A percentile compares a stretch with the other conserved stretches of the same genome.
phyloP scores from a whole-genome alignment of 1,140 invertebrate genomes.

The Condylostylus longicornis region DNA sequence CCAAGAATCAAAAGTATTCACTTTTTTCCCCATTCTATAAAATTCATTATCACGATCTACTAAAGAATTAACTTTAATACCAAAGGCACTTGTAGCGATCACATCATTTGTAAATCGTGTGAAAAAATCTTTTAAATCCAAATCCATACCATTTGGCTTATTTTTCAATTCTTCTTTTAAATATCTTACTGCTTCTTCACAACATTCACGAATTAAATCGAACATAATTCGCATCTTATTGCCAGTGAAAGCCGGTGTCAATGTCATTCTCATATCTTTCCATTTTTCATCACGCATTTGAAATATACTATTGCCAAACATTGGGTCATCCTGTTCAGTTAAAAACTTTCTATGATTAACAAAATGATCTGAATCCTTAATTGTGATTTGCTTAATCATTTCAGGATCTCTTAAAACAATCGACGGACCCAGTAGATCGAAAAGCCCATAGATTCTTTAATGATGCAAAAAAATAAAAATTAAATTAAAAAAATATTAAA shows the following conservation, averaged over 20 bases:
- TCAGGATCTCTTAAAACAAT: conserved; percentile 22
- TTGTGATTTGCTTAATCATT: conserved; percentile 34
- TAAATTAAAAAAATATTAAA: no score
- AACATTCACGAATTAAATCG: conserved; percentile 28
- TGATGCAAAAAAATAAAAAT: no score
- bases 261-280: conserved; percentile 32
- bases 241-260: conserved; percentile 33
- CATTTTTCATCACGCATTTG: conserved; percentile 29
- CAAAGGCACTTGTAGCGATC: conserved; percentile 40
- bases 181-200: conserved; percentile 21
- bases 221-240: conserved; percentile 36
- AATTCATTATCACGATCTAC: conserved; percentile 36
- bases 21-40: conserved; percentile 34
- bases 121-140: conserved; percentile 37
- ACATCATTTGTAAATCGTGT: conserved; percentile 44
- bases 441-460: conserved; percentile 8
- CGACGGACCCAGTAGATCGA: conserved; percentile 3
- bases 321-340: conserved; percentile 15
- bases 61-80: conserved; percentile 41
- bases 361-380: conserved; percentile 39
- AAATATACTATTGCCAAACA: conserved; percentile 31
- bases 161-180: conserved; percentile 13
- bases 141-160: conserved; percentile 11
- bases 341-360: conserved; percentile 23
- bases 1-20: conserved; percentile 15